Conservation (phyloP, 2,888 invertebrate species). For the Strigamia transsilvanica region DNA sequence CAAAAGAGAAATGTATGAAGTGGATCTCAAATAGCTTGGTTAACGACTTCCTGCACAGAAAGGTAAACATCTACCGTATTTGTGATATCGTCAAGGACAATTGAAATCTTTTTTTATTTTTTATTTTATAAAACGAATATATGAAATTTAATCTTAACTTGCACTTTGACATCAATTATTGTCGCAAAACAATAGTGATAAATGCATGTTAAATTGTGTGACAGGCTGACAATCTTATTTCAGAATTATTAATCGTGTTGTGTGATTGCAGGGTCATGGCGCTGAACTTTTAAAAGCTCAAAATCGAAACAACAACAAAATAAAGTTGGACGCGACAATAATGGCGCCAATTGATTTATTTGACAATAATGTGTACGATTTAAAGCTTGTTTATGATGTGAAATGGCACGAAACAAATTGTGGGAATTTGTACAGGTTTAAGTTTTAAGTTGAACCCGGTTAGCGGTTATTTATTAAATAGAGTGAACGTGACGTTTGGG, state of each 20-base stretch:
- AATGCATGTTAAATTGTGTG: no score
- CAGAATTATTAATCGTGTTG: background rate
- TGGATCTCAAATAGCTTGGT: background rate
- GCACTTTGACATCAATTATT: background rate
- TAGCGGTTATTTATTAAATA: slow-evolving; percentile 1
- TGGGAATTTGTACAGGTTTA: background rate
- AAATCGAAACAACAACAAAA: background rate
- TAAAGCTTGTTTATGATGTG: background rate
- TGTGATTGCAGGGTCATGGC: background rate
- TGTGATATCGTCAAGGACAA: slow-evolving; percentile 17
- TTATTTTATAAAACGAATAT: background rate
- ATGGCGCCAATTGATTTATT: slow-evolving; percentile 20
- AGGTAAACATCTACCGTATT: slow-evolving; percentile 38
- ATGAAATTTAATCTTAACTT: background rate
- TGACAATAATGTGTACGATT: background rate
- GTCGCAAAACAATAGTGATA: no score
- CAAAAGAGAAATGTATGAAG: slow-evolving; percentile 4
- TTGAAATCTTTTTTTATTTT: background rate
- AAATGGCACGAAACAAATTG: slow-evolving; percentile 15
- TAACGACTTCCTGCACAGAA: background rate
- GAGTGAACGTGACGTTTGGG: background rate
- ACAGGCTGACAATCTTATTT: background rate
- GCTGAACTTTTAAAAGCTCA: background rate
- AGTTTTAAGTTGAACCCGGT: background rate
- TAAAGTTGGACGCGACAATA: background rate